Percentiles rank a stretch among this genome's conserved stretches.
phyloP scores from a whole-genome alignment of 1,140 invertebrate genomes.

The Macrobrachium nipponense region DNA sequence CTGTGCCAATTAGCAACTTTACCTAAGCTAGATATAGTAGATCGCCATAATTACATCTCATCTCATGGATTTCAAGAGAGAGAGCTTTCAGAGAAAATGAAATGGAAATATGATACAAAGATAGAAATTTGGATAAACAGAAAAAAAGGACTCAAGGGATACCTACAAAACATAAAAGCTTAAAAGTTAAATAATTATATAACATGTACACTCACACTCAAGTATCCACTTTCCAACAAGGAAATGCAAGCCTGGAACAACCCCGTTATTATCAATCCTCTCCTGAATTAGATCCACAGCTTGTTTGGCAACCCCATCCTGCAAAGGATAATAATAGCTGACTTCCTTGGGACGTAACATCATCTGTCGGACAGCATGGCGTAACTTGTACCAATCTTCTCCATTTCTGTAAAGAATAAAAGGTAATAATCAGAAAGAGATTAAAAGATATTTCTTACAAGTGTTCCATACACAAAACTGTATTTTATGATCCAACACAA shows the following conservation, averaged over 20 bases:
- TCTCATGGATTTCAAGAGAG: too few species aligned
- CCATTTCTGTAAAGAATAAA: slow-evolving; percentile 66
- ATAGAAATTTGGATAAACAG: too few species aligned
- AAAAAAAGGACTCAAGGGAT: neutral
- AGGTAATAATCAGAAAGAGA: neutral
- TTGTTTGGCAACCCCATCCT: slow-evolving; percentile 33
- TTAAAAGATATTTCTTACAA: neutral
- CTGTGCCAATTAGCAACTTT: too few species aligned
- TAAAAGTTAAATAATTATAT: neutral
- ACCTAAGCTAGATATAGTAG: too few species aligned
- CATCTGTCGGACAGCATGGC: slow-evolving; percentile 66
- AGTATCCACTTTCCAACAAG: slow-evolving; percentile 43
- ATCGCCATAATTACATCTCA: too few species aligned
- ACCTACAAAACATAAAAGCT: neutral
- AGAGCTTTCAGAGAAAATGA: too few species aligned
- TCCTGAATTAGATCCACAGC: slow-evolving; percentile 23
- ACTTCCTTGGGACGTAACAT: slow-evolving; percentile 67
- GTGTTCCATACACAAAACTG: neutral
- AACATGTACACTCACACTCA: slow-evolving; percentile 34
- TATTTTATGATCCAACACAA: neutral
- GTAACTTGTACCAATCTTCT: slow-evolving; percentile 69
- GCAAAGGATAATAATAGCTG: slow-evolving; percentile 58
- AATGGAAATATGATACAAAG: too few species aligned
- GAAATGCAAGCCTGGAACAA: neutral
- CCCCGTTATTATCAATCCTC: neutral